These are phyloP conservation scores for Drosophila anceps DNA, from an alignment of 2,888 invertebrate species.

Conservation along the genomic window DNA sequence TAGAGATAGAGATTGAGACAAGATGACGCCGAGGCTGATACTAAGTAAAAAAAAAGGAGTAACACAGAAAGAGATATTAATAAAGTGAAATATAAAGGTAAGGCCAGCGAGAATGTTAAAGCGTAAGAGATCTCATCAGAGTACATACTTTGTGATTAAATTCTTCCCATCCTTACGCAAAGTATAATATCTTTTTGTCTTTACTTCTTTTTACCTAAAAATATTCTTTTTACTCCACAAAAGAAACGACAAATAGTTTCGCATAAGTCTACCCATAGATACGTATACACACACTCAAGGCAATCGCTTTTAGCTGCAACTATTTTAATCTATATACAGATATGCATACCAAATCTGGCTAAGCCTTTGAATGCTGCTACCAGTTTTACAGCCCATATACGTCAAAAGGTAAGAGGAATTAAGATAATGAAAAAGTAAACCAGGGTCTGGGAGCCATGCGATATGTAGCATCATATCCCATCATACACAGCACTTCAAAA, in stretches of 20 bases:
- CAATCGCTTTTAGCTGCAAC: neutral
- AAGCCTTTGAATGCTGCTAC: neutral
- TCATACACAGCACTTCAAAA: slow-evolving; percentile 2
- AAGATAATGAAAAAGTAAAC: slow-evolving; percentile 20
- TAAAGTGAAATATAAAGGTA: too few species aligned
- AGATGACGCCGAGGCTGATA: neutral
- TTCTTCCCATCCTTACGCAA: neutral
- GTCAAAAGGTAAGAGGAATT: neutral
- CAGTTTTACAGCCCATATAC: neutral
- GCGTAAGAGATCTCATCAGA: too few species aligned
- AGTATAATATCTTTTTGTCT: neutral
- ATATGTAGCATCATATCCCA: neutral
- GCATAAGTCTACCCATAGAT: neutral
- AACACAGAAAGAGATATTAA: neutral
- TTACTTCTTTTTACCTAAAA: neutral
- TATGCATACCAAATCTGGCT: neutral
- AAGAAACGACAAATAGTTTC: too few species aligned
- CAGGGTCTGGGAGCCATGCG: neutral
- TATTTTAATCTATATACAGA: neutral
- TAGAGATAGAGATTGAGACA: neutral
- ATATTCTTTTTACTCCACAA: too few species aligned
- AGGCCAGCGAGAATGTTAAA: too few species aligned
- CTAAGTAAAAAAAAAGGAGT: neutral
- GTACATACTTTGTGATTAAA: neutral
- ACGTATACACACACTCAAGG: neutral